Evolutionary conservation across 1,140 invertebrate species (phyloP).

Genomic region (Eufriesea mexicana): DNA sequence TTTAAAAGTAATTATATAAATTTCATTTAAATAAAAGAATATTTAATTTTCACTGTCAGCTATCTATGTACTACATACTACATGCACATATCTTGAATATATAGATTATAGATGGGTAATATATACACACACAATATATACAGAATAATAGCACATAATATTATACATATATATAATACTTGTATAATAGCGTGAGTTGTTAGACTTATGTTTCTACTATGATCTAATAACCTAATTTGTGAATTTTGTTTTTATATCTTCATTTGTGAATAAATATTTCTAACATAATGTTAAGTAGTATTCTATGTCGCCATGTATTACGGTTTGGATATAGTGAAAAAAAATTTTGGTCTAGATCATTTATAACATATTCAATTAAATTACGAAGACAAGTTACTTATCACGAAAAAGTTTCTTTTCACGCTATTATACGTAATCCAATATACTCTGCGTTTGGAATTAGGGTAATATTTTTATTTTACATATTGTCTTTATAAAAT

Average conservation of each 20-base stretch:
- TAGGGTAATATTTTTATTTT: constrained; percentile 70
- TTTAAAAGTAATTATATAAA: too few relatives aligned
- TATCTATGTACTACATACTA: background rate
- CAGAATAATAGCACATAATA: background rate
- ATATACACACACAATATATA: background rate
- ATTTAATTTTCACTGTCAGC: background rate
- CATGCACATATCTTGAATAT: background rate
- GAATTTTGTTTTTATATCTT: constrained; percentile 27
- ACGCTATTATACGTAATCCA: constrained; percentile 22
- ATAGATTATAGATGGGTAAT: background rate
- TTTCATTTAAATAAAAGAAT: too few relatives aligned
- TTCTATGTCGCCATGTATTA: constrained; percentile 36
- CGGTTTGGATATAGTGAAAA: background rate
- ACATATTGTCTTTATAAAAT: background rate
- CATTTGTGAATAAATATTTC: constrained; percentile 48
- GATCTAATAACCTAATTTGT: constrained; percentile 39
- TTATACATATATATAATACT: background rate
- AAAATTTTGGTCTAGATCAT: constrained; percentile 36
- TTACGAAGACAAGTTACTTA: constrained; percentile 48
- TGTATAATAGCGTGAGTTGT: background rate
- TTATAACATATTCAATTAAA: constrained; percentile 23
- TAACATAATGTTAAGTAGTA: constrained; percentile 55
- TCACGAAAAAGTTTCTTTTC: constrained; percentile 36
- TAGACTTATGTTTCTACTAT: background rate
- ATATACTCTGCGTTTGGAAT: constrained; percentile 51